These are phyloP conservation scores for Pyrocephalus nanus DNA, from an alignment of 2,797 vertebrate genomes.

Conservation along the genomic window DNA sequence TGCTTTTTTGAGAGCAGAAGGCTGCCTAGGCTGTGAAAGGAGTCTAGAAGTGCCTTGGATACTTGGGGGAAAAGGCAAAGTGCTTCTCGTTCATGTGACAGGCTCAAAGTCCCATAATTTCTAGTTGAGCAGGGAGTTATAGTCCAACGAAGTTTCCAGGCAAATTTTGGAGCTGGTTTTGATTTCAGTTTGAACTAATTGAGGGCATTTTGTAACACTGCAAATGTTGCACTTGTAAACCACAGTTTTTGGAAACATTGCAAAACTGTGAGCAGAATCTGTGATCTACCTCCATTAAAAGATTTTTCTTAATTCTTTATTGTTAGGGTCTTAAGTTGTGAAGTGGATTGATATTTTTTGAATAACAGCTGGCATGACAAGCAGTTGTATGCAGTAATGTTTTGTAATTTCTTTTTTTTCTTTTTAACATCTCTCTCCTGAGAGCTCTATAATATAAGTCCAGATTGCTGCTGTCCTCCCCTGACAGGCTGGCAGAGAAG, in stretches of 20 bases:
- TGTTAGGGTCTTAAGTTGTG: rapidly evolving
- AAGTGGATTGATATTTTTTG: not conserved
- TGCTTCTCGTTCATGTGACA: not conserved
- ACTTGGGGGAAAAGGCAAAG: not conserved
- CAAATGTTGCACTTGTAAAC: not conserved
- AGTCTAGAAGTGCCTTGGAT: not conserved
- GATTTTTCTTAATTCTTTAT: not conserved
- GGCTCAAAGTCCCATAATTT: not conserved
- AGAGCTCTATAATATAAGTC: not conserved
- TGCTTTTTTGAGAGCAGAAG: not conserved
- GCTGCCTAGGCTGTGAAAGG: not conserved
- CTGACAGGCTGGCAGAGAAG: not conserved
- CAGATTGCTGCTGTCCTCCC: constrained; percentile 22
- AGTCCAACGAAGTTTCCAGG: not conserved
- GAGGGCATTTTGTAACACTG: not conserved
- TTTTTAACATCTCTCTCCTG: not conserved
- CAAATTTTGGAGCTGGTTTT: not conserved
- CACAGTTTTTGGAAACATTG: not conserved
- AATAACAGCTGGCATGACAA: not conserved
- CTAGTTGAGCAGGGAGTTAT: not conserved
- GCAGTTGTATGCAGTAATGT: not conserved
- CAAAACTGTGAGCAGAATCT: not conserved
- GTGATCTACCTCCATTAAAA: not conserved
- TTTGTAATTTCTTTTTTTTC: not conserved
- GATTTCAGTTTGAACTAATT: not conserved